phyloP scores from a whole-genome alignment of 2,797 vertebrate species.

The Sebastes aleutianus region DNA sequence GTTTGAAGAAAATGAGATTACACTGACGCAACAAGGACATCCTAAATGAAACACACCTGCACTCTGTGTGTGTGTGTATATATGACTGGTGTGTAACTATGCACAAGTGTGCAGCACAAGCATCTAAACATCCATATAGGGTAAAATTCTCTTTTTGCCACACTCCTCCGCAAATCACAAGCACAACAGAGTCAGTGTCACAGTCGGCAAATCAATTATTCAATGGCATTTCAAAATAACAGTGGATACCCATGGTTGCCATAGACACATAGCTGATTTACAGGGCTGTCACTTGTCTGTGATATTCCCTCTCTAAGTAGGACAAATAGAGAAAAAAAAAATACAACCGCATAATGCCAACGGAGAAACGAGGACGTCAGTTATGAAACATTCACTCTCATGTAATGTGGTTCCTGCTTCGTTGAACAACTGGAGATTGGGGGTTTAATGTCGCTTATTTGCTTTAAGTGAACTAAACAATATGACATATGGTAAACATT shows the following conservation, averaged over 20 bases:
- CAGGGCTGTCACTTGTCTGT: slow-evolving; percentile 62
- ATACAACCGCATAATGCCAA: slow-evolving; percentile 15
- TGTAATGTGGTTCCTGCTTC: slow-evolving; percentile 4
- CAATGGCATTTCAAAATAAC: slow-evolving; percentile 74
- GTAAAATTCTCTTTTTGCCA: slow-evolving; percentile 32
- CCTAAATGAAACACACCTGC: slow-evolving; percentile 12
- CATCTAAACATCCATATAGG: slow-evolving; percentile 37
- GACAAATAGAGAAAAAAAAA: slow-evolving; percentile 43
- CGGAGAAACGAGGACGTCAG: slow-evolving; percentile 3
- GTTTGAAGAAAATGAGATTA: slow-evolving; percentile 38
- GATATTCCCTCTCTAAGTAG: slow-evolving; percentile 66
- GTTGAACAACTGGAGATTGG: background rate
- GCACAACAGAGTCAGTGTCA: slow-evolving; percentile 60
- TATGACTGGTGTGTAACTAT: background rate
- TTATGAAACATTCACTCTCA: slow-evolving; percentile 23
- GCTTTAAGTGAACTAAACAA: background rate
- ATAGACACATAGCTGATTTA: slow-evolving; percentile 74
- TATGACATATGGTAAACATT: background rate
- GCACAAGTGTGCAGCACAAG: background rate
- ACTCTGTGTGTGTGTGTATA: background rate
- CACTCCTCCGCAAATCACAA: slow-evolving; percentile 53
- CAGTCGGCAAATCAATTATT: slow-evolving; percentile 78
- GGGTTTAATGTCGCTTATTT: slow-evolving; percentile 1
- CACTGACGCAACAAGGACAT: slow-evolving; percentile 11
- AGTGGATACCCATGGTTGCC: slow-evolving; percentile 68